Conservation (phyloP, 30 jellyfish, hydroid and myxozoan genomes). For the Rhopilema esculentum region DNA sequence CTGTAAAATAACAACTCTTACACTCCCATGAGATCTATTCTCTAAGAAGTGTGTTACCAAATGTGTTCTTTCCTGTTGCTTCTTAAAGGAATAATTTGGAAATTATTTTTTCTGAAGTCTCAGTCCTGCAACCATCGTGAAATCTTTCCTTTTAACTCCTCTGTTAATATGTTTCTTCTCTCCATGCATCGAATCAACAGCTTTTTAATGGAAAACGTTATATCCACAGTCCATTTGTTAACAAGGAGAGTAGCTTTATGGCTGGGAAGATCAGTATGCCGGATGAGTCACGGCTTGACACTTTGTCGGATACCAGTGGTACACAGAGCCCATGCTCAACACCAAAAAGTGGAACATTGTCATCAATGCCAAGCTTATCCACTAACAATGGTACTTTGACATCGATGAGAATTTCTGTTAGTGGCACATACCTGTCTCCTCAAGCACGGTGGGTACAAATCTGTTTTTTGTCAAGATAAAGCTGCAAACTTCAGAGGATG, state of each 20-base stretch:
- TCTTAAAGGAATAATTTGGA: too few species aligned
- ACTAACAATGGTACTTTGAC: slow-evolving; percentile 58
- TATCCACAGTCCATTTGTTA: slow-evolving; percentile 46
- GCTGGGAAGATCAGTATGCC: slow-evolving; percentile 34
- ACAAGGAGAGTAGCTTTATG: slow-evolving; percentile 37
- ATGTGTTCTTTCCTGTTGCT: too few species aligned
- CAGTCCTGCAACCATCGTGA: too few species aligned
- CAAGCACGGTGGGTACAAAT: slow-evolving; percentile 31
- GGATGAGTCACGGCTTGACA: slow-evolving; percentile 17
- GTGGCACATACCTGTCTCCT: slow-evolving; percentile 47
- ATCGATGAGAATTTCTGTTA: slow-evolving; percentile 51
- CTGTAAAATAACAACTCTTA: too few species aligned
- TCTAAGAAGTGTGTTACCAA: too few species aligned
- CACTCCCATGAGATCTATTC: too few species aligned
- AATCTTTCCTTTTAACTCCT: too few species aligned
- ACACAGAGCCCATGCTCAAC: slow-evolving; percentile 66
- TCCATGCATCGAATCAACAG: too few species aligned
- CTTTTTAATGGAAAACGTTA: too few species aligned
- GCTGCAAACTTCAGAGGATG: too few species aligned
- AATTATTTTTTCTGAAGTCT: too few species aligned
- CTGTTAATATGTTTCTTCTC: too few species aligned
- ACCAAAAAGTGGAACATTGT: slow-evolving; percentile 60
- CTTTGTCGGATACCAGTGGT: slow-evolving; percentile 38
- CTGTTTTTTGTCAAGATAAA: neutral
- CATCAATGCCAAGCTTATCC: slow-evolving; percentile 65